Percentiles rank a stretch among this genome's conserved stretches.
Conservation (phyloP, 2,797 vertebrate genomes). For the Rhinophrynus dorsalis region DNA sequence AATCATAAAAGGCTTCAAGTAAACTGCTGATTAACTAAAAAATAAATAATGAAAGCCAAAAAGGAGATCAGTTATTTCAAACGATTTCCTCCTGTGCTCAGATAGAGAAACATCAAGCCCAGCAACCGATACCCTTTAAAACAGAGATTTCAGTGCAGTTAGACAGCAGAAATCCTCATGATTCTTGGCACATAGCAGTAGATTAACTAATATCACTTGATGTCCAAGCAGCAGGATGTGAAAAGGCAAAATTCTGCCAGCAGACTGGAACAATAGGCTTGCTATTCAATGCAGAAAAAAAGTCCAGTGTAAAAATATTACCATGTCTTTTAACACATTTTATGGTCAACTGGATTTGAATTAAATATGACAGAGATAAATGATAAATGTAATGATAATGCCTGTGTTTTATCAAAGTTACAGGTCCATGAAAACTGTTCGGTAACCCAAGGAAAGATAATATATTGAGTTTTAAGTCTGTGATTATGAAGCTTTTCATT, state of each 20-base stretch:
- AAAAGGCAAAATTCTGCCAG: neutral
- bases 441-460: conserved; percentile 21
- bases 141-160: neutral
- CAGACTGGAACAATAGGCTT: neutral
- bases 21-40: conserved; percentile 22
- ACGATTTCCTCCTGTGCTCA: conserved; percentile 10
- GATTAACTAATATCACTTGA: conserved; percentile 9
- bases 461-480: neutral
- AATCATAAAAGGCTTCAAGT: conserved; percentile 15
- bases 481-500: neutral
- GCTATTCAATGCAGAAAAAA: neutral
- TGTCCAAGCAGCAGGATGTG: neutral
- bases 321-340: neutral
- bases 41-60: conserved; percentile 16
- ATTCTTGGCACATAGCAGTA: neutral
- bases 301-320: neutral
- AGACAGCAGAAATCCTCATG: conserved; percentile 2
- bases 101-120: conserved; percentile 10
- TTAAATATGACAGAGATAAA: conserved; percentile 14
- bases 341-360: neutral
- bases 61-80: conserved; percentile 17
- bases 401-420: neutral
- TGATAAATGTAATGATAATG: neutral
- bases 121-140: neutral
- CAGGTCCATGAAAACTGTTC: neutral